Conservation (phyloP, 2,113 vertebrate species). For the Spilogale gracilis region DNA sequence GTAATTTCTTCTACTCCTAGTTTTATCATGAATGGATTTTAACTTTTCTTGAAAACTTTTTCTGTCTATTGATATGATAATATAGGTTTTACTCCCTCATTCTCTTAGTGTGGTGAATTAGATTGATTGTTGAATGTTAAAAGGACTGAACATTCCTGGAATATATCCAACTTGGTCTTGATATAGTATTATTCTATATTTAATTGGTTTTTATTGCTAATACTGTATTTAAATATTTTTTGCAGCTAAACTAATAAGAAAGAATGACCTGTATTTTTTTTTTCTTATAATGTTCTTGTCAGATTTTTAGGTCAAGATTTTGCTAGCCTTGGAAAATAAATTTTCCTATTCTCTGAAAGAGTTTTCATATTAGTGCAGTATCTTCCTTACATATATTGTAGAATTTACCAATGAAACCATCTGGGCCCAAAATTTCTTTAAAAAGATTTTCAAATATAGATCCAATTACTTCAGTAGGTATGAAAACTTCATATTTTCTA, state of each 20-base stretch:
- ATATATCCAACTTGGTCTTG: background rate
- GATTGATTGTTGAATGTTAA: background rate
- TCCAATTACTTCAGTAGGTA: background rate
- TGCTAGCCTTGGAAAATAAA: background rate
- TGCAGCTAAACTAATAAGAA: background rate
- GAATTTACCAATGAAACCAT: background rate
- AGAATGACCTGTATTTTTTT: background rate
- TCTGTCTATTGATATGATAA: background rate
- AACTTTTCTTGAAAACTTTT: background rate
- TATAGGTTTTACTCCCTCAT: background rate
- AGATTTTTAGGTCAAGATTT: background rate
- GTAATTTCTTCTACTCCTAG: background rate
- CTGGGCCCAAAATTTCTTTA: background rate
- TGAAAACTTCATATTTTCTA: background rate
- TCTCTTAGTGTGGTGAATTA: background rate
- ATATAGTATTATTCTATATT: background rate
- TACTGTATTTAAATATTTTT: background rate
- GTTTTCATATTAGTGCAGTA: background rate
- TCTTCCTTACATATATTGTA: background rate
- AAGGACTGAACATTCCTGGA: background rate
- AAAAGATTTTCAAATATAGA: background rate
- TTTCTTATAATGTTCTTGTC: background rate
- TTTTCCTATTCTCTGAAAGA: background rate
- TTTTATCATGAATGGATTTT: constrained; percentile 8
- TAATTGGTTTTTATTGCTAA: background rate